A percentile compares a stretch with the other conserved stretches of the same genome.
Conservation (phyloP, 2,113 vertebrate genomes). For the cat (Felis catus) region DNA sequence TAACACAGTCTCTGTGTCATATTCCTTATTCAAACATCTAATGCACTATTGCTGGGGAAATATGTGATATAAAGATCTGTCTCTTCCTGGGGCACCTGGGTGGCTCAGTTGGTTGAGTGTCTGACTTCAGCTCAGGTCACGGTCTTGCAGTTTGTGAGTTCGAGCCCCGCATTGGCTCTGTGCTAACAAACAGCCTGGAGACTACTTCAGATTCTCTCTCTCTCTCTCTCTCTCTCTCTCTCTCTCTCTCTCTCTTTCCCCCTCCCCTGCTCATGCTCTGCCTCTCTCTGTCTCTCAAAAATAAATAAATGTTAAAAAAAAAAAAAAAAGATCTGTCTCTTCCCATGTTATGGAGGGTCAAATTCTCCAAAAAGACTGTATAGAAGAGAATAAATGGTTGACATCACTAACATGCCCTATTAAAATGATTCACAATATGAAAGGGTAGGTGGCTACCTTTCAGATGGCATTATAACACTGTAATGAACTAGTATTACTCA, state of each 20-base stretch:
- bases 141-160: no score
- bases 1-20: background rate
- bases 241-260: no score
- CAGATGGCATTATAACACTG: background rate
- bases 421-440: background rate
- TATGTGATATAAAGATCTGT: background rate
- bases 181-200: no score
- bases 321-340: background rate
- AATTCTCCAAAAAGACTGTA: background rate
- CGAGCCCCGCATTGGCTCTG: no score
- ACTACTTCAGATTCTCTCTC: no score
- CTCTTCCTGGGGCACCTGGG: background rate
- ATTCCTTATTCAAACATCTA: background rate
- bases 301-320: no score
- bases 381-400: conserved; percentile 13
- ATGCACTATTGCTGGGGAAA: background rate
- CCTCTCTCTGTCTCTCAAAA: no score
- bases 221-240: no score
- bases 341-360: background rate
- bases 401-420: background rate
- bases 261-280: no score
- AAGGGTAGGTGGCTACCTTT: background rate
- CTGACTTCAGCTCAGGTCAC: no score
- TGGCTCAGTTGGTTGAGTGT: no score
- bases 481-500: background rate